Evolutionary conservation across 2,797 vertebrate genomes (phyloP), one percentile per base, ranked within the genome.

Genomic region (Podargus strigoides): DNA sequence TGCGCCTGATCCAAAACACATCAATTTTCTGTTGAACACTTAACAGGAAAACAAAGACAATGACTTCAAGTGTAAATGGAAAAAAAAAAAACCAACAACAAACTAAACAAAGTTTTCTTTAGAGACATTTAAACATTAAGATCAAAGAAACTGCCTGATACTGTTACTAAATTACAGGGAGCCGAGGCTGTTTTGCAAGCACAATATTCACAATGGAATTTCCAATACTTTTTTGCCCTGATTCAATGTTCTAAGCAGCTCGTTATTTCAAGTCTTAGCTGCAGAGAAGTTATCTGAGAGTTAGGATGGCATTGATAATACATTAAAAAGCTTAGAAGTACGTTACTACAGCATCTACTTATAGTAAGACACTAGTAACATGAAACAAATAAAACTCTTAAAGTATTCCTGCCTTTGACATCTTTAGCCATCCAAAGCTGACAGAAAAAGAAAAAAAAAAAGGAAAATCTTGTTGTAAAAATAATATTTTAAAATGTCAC

Each of bases 101-200:
- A 66, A 58, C 81, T 74, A 77, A 85, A 64, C 16, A 86, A 92
- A 92, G 52, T 92, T 96, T 94, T 93, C 82, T 95, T 91, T 85
- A 85, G 93, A 96, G 86, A 97, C 91, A 60, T 91, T 94, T 93
- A 92, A 96, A 96, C 78, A 84, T n/a, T 75, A 67, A 95, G 92
- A 95, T 97, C 94, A 96, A 97, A 97, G 91, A 87, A 90, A 81
- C 55, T 86, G 66, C 50, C 79, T 95, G 74, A 20, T 91, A 82
- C n/a, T 91, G 30, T 50, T 78, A 36, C 76, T 92, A 95, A 95
- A 93, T 87, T 95, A 94, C 87, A 95, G 91, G 64, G 59, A 97
- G 28, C 60, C 70, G 85, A 90, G 87, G 80, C 53, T 89, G 41
- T 96, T 96, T 89, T 94, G 55, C 88, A 87, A 96, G 72, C 70